Base-by-base conservation (phyloP, 2,797 vertebrate species). In the Iguana delicatissima region DNA sequence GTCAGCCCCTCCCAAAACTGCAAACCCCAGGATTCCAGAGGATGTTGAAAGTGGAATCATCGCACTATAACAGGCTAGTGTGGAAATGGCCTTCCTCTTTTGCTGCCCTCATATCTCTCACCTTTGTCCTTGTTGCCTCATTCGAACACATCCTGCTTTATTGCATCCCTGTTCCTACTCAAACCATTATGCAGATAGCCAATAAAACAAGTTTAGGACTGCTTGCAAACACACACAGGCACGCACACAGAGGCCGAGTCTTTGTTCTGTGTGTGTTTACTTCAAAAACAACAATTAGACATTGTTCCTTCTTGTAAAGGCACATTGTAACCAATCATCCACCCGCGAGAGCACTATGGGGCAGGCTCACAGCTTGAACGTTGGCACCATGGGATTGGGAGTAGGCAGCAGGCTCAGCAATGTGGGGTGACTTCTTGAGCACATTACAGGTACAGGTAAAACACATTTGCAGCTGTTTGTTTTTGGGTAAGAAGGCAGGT, bases 221-320 rank as follows among this genome's bases (percentile, higher is more conserved):
- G 29, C 74, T 84, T 84, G 69, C n/a, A 74, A 64, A 81, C 9
- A 85, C 87, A 32, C 88, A 91, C 42, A 42, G 42, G 42, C 42
- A 42, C 42, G 42, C 42, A 42, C 42, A 42, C 88, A 82, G 52
- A 81, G 94, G 86, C 85, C 0, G 6, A 81, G 82, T 77, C 95
- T 95, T 96, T 95, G 93, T 96, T 87, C 91, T 26, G 42, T 46
- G 69, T 77, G 69, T 91, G 87, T 89, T 89, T 86, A 83, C 72
- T 89, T 79, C 79, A 32, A 77, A 86, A 82, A 16, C 69, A 94
- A 96, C 93, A 95, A 94, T 91, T 62, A 69, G 89, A 91, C 84
- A 90, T 89, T 95, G 95, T 95, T 85, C 64, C n/a, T 91, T 59
- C 38, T 38, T 89, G 57, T 67, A 82, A 89, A 86, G 91, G 73